Evolutionary conservation across 1,140 invertebrate species (phyloP).

Genomic region (Lordiphosa collinella): DNA sequence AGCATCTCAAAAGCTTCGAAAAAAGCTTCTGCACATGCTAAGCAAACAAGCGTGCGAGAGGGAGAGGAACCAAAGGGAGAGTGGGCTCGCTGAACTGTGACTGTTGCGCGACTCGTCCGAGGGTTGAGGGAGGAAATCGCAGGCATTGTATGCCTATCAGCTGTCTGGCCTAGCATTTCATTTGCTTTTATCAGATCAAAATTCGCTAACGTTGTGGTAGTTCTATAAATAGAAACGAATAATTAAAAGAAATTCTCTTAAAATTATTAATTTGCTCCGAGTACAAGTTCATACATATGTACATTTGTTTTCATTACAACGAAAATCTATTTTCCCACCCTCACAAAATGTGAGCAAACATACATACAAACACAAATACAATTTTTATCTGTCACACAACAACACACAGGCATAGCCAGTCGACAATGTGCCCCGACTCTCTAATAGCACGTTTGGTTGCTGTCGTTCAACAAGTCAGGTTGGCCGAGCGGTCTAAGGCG

Average conservation of each 20-base stretch:
- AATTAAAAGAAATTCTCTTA: no score
- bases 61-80: slow-evolving; percentile 2
- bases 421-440: slow-evolving; percentile 8
- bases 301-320: no score
- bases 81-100: slow-evolving; percentile 24
- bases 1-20: slow-evolving; percentile 25
- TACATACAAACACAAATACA: slow-evolving; percentile 2
- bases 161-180: slow-evolving; percentile 20
- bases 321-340: no score
- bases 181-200: slow-evolving; percentile 30
- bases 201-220: background rate
- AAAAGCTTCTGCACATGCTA: slow-evolving; percentile 36
- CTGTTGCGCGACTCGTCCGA: background rate
- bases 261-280: no score
- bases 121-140: slow-evolving; percentile 19
- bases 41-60: background rate
- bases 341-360: background rate
- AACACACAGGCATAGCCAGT: slow-evolving; percentile 22
- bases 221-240: slow-evolving; percentile 26
- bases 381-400: background rate
- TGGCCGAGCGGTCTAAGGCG: slow-evolving; percentile 87
- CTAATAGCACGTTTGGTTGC: slow-evolving; percentile 40
- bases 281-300: no score
- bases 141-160: slow-evolving; percentile 39
- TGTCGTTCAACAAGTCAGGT: slow-evolving; percentile 80